A percentile compares a stretch with the other conserved stretches of the same genome.
These are phyloP conservation scores for Campylomormyrus tamandua DNA, from an alignment of 2,113 vertebrate species.

Conservation along the genomic window DNA sequence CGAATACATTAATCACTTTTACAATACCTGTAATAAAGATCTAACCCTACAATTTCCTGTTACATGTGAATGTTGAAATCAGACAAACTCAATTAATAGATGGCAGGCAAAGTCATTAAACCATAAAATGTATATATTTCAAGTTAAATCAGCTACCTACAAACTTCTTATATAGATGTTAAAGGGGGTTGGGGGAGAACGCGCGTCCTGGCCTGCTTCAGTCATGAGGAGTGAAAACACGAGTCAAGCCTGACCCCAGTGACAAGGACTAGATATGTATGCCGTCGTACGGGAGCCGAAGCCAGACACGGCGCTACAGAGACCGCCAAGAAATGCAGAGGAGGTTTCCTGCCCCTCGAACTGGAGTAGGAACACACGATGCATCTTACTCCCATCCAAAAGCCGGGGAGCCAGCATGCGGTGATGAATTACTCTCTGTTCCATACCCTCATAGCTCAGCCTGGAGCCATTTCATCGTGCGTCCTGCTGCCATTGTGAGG, in stretches of 20 bases:
- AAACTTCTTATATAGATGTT: not conserved
- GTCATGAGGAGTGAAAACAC: constrained; percentile 36
- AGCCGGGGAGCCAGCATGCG: constrained; percentile 33
- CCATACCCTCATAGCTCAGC: constrained; percentile 45
- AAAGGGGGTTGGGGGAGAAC: not conserved
- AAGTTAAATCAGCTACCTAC: not conserved
- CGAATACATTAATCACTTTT: not conserved
- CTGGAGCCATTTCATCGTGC: constrained; percentile 13
- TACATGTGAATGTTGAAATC: not conserved
- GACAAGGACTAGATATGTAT: constrained; percentile 28
- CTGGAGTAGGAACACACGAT: constrained; percentile 50
- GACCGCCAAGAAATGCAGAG: constrained; percentile 59
- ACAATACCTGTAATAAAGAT: not conserved
- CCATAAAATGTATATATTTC: not conserved
- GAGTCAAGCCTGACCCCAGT: constrained; percentile 30
- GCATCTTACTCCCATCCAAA: constrained; percentile 40
- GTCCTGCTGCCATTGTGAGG: not conserved
- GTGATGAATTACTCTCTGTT: constrained; percentile 42
- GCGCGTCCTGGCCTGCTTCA: constrained; percentile 20
- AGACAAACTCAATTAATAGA: not conserved
- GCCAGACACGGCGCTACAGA: constrained; percentile 33
- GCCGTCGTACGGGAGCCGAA: constrained; percentile 18
- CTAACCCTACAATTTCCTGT: not conserved
- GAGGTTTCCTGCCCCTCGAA: constrained; percentile 57
- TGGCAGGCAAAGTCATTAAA: not conserved